Base-by-base conservation (phyloP, 2,888 invertebrate species). In the Eudemis profundana region DNA sequence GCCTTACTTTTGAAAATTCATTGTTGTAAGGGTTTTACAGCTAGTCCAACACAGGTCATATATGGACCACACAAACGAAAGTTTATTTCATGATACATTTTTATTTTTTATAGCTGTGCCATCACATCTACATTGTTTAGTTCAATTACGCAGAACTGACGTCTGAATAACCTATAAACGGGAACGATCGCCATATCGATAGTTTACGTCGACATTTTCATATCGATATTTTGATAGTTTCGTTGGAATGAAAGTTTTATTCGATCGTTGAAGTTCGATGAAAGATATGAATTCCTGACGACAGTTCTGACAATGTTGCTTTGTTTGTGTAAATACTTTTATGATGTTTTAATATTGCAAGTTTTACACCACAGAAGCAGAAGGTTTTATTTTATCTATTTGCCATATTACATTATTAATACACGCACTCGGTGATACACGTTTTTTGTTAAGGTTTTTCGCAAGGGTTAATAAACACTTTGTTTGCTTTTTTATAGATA, bases 151-250 rank as follows among this genome's bases (percentile, higher is more conserved):
- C 38, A 47, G 29, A 50, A 27, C 46, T 60, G 60, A 46, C 65
- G 65, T 60, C 47, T 65, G 60, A 51, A 65, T 65, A 47, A 65
- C 51, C 65, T 59, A 65, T 65, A 65, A 65, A 65, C 53, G 51
- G 38, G 38, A 65, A 65, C 65, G 65, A 51, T 29, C 46, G 59
- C 15, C 44, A 65, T 65, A 65, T 60, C 60, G 65, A 60, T 65
- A 60, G 46, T 65, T 65, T 60, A 65, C 46, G 65, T 65, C 65
- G 53, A 60, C 60, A 64, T 65, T 59, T 65, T 65, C 64, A 59
- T 65, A 65, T 65, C 64, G 64, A 65, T 65, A 59, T 64, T 64
- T 65, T 38, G 60, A 65, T 65, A 60, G 65, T 65, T 65, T 38
- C 46, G 51, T 53, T 40, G 53, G 21, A 60, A 65, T 65, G 60